Conservation (phyloP, 2,113 vertebrate species). For the Cyphomyrus discorhynchus region DNA sequence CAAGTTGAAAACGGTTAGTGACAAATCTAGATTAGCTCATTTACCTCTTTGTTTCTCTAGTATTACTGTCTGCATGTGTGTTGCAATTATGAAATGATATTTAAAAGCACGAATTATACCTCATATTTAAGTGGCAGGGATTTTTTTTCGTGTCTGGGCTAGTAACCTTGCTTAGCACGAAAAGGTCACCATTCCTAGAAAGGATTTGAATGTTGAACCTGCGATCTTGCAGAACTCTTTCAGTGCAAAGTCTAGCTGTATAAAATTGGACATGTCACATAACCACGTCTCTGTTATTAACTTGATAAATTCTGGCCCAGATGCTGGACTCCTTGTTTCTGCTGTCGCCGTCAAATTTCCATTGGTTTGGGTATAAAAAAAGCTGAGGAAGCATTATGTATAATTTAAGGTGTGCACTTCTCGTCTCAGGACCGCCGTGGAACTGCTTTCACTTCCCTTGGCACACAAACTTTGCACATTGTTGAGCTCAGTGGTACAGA, state of each 20-base stretch:
- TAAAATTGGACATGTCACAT: neutral
- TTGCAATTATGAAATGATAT: neutral
- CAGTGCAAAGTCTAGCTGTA: neutral
- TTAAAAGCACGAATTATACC: neutral
- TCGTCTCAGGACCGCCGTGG: neutral
- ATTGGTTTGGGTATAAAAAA: neutral
- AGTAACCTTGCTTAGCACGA: neutral
- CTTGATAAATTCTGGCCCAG: slow-evolving; percentile 10
- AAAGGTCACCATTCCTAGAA: neutral
- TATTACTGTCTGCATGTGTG: neutral
- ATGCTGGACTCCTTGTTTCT: neutral
- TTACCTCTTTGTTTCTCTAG: neutral
- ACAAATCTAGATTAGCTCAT: neutral
- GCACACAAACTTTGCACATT: neutral
- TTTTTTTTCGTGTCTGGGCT: neutral
- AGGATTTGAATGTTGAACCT: neutral
- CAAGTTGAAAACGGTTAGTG: neutral
- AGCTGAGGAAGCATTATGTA: neutral
- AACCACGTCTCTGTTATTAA: neutral
- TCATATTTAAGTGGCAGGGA: neutral
- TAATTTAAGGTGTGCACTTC: slow-evolving; percentile 5
- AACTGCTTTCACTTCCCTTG: neutral
- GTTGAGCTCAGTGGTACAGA: neutral
- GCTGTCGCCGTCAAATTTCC: neutral
- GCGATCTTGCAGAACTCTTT: neutral